These are phyloP conservation scores for Dromaius novaehollandiae DNA, from an alignment of 2,113 vertebrate genomes.

Conservation along the genomic window DNA sequence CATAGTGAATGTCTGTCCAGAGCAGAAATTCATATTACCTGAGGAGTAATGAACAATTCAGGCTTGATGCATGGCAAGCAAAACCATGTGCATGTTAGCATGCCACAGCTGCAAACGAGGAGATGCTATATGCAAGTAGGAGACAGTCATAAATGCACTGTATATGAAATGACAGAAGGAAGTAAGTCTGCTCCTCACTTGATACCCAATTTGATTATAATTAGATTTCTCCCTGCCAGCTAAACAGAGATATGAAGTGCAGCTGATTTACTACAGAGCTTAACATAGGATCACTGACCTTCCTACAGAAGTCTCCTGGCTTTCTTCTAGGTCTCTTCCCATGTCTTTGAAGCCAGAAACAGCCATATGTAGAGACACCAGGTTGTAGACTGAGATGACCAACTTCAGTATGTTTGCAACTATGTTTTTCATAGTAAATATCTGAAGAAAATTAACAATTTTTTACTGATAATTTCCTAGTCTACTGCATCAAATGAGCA, in stretches of 20 bases:
- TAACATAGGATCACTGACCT: neutral
- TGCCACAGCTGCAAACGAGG: neutral
- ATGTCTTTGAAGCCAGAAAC: neutral
- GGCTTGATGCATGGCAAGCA: neutral
- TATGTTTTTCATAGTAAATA: neutral
- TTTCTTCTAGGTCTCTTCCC: neutral
- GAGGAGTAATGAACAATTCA: neutral
- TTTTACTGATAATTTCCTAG: neutral
- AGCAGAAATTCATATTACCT: neutral
- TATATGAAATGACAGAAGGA: neutral
- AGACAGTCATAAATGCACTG: neutral
- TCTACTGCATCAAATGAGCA: neutral
- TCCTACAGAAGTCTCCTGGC: fast-evolving
- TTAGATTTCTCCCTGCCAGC: neutral
- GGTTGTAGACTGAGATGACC: neutral
- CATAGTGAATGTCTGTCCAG: neutral
- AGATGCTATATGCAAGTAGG: fast-evolving
- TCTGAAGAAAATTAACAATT: neutral
- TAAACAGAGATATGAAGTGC: neutral
- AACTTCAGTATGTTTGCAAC: neutral
- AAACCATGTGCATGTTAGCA: neutral
- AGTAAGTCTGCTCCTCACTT: fast-evolving
- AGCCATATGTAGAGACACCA: neutral
- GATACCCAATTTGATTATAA: neutral
- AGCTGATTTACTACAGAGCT: neutral